Evolutionary conservation across 2,797 vertebrate species (phyloP).

Genomic region (Melanotaenia trifasciata): DNA sequence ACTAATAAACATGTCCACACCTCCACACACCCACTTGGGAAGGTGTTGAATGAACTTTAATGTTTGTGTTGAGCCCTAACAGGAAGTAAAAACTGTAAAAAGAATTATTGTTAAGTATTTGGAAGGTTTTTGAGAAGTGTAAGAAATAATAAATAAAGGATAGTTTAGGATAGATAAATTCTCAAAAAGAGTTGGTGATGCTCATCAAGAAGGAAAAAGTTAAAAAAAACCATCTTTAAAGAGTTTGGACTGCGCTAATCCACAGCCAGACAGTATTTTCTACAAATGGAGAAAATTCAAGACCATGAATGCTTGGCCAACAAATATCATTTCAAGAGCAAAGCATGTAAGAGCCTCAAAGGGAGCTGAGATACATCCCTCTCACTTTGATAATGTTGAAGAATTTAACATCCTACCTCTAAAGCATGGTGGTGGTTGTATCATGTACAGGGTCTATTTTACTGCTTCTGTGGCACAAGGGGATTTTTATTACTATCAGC

Average conservation of each 20-base stretch:
- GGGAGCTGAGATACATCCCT: no score
- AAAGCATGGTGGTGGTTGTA: background rate
- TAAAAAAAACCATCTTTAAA: background rate
- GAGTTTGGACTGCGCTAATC: background rate
- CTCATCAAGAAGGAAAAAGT: background rate
- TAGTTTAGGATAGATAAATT: background rate
- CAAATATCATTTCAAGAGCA: no score
- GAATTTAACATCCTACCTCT: background rate
- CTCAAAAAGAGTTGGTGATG: background rate
- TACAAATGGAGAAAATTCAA: background rate
- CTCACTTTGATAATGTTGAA: background rate
- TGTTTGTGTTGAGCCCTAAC: no score
- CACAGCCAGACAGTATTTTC: background rate
- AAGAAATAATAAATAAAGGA: background rate
- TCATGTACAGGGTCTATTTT: background rate
- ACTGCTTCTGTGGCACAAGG: no score
- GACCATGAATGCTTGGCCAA: background rate
- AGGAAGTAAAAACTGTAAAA: no score
- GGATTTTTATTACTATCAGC: no score
- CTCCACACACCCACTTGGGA: no score
- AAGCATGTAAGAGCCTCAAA: no score
- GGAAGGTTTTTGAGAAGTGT: no score
- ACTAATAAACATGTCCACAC: background rate
- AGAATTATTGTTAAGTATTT: no score
- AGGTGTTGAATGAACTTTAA: no score